Evolutionary conservation across 2,113 vertebrate species (phyloP).

Genomic region (Seriola rivoliana): DNA sequence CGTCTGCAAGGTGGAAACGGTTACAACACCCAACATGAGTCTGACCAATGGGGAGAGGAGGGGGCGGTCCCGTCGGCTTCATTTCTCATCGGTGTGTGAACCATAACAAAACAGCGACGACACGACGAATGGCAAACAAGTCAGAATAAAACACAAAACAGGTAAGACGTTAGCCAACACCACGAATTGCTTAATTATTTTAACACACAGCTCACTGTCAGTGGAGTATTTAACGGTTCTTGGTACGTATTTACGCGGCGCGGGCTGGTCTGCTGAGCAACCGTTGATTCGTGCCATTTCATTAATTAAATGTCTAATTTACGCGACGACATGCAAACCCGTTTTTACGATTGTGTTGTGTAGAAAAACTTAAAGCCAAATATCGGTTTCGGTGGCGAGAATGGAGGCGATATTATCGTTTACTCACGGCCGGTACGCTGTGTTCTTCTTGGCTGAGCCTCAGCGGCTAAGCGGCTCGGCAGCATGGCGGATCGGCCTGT

Average conservation of each 20-base stretch:
- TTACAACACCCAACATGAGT: background rate
- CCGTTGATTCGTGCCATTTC: too few species aligned
- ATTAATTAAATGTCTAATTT: background rate
- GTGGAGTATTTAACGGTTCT: background rate
- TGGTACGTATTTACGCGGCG: background rate
- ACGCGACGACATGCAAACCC: too few species aligned
- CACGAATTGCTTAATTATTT: too few species aligned
- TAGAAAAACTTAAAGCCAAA: fast-evolving
- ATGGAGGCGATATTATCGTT: fast-evolving
- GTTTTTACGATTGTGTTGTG: fast-evolving
- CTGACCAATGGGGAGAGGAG: slow-evolving; percentile 59
- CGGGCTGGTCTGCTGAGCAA: fast-evolving
- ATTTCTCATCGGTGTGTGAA: background rate
- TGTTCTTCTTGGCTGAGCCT: slow-evolving; percentile 39
- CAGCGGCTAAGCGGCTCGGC: background rate
- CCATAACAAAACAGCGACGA: slow-evolving; percentile 51
- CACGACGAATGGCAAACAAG: slow-evolving; percentile 6
- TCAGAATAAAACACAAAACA: slow-evolving; percentile 14
- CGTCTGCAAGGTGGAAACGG: background rate
- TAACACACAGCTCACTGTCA: too few species aligned
- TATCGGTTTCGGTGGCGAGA: fast-evolving
- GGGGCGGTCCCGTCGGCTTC: slow-evolving; percentile 8
- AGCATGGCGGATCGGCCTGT: slow-evolving; percentile 39
- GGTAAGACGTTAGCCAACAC: slow-evolving; percentile 42
- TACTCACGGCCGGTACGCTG: slow-evolving; percentile 14